These are phyloP conservation scores for Microtus pennsylvanicus DNA, from an alignment of 2,113 vertebrate species.

Conservation along the genomic window DNA sequence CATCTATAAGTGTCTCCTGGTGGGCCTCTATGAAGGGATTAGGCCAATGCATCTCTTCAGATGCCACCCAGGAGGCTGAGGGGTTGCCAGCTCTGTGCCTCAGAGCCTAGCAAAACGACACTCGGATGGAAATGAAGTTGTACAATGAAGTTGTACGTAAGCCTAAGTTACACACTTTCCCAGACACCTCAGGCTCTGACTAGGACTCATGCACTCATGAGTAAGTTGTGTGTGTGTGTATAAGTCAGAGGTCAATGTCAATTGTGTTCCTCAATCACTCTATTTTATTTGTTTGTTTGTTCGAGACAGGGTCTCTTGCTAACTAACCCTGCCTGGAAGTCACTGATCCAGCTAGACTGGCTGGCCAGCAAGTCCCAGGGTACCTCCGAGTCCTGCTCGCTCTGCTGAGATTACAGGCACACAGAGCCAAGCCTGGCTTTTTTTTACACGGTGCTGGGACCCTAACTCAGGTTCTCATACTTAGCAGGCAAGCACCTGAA, in stretches of 20 bases:
- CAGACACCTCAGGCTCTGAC: neutral
- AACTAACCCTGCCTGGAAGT: neutral
- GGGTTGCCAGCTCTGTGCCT: neutral
- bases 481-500: neutral
- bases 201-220: neutral
- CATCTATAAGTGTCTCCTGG: neutral
- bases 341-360: neutral
- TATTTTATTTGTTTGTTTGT: neutral
- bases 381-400: neutral
- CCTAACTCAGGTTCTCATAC: neutral
- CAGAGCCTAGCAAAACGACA: neutral
- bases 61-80: neutral
- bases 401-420: neutral
- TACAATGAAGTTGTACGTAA: neutral
- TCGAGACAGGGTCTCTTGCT: neutral
- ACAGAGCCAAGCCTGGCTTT: neutral
- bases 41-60: neutral
- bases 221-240: neutral
- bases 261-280: neutral
- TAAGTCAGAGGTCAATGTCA: neutral
- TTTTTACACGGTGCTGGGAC: neutral
- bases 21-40: neutral
- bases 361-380: neutral
- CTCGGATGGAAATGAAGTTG: neutral
- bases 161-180: neutral